Base-by-base conservation (phyloP, 2,888 invertebrate species). In the Meghimatium bilineatum region DNA sequence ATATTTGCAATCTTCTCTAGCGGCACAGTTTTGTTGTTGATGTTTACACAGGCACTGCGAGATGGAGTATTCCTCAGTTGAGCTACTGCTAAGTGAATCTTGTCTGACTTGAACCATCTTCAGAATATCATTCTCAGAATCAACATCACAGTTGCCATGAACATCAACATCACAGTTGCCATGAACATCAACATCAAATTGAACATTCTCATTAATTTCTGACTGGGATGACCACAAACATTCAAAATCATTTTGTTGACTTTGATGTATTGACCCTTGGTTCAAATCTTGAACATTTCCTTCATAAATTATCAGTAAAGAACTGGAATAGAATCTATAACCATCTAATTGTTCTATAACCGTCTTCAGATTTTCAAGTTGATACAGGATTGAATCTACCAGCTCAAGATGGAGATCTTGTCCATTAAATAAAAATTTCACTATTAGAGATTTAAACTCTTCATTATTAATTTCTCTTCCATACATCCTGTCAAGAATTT, bases 301-400 rank as follows among this genome's bases (percentile, higher is more conserved):
- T 88, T 95, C 95, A 88, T 95, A 95, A 87, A 95, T 94, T 80
- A 95, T 93, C 2, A 95, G 93, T 80, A 95, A 91, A 2, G 95
- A 95, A 85, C 95, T 94, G 17, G 95, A 95, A 91, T 95, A 95
- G 89, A 95, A 95, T 26, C 95, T 93, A 90, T 94, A 94, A 80
- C 94, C 93, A 76, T 94, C 93, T 86, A 94, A 93, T 60, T 92
- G 90, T 74, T 92, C 87, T 23, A 95, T 89, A 66, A 93, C 91
- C n/a, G 89, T 86, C 77, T 93, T 90, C 67, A 95, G 91, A 82
- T 93, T 91, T 74, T 92, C 89, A 23, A 95, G 91, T 75, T 93
- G 92, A 76, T 92, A 90, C 10, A 95, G 89, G 23, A 95, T 92
- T n/a, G 93, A 92, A 20, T 92, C 89, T n/a, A 95, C 93, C 90